Evolutionary conservation across 2,113 vertebrate species (phyloP).

Genomic region (Platysternon megacephalum): DNA sequence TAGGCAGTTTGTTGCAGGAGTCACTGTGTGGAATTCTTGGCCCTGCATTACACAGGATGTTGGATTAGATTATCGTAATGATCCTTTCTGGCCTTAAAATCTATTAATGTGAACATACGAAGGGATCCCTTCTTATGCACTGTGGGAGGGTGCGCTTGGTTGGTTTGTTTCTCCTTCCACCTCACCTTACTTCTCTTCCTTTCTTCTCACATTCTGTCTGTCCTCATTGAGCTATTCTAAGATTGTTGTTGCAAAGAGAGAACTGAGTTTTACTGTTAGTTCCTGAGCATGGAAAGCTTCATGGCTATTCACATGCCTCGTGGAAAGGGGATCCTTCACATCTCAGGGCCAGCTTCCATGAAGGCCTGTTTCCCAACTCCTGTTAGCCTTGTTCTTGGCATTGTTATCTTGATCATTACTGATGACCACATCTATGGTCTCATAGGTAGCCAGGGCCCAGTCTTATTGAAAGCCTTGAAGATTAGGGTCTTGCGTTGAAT

Average conservation of each 20-base stretch:
- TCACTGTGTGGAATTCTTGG: background rate
- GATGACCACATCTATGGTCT: background rate
- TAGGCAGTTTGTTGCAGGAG: background rate
- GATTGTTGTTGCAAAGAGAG: too few species aligned
- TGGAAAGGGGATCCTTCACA: background rate
- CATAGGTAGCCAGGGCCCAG: background rate
- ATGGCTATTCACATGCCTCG: background rate
- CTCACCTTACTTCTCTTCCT: background rate
- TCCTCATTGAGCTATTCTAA: too few species aligned
- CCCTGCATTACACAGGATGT: accelerated
- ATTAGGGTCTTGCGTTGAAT: background rate
- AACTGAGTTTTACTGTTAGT: too few species aligned
- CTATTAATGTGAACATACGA: background rate
- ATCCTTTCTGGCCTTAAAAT: background rate
- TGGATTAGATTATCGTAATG: background rate
- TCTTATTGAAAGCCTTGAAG: background rate
- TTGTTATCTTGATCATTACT: background rate
- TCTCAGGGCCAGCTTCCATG: background rate
- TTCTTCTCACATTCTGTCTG: background rate
- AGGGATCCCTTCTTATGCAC: background rate
- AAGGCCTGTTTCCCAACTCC: background rate
- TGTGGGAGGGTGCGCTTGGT: too few species aligned
- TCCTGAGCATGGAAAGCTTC: background rate
- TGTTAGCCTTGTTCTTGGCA: background rate
- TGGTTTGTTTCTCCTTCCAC: background rate